These are phyloP conservation scores for Palloptera scutellata DNA, from an alignment of 2,888 invertebrate species.

Conservation along the genomic window DNA sequence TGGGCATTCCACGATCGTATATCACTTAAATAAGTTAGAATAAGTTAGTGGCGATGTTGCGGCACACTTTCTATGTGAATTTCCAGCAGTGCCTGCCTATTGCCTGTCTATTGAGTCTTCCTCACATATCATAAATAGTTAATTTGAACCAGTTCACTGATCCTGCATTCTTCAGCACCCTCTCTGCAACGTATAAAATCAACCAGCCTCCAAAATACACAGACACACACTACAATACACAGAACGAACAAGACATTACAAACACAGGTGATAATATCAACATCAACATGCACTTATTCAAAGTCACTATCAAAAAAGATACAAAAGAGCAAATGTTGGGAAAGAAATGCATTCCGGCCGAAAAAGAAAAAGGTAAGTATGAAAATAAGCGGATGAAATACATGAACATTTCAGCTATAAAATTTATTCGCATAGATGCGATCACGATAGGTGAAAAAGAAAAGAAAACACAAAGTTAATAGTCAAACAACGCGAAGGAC, in stretches of 20 bases:
- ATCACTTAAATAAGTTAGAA: too few relatives aligned
- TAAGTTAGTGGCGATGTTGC: too few relatives aligned
- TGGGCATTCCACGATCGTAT: too few relatives aligned
- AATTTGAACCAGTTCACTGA: too few relatives aligned
- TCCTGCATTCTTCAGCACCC: too few relatives aligned
- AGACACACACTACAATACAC: not conserved
- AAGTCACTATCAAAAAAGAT: not conserved
- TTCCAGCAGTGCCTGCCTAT: too few relatives aligned
- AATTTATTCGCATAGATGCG: conserved; percentile 50
- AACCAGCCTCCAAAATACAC: too few relatives aligned
- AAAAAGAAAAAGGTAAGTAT: conserved; percentile 11
- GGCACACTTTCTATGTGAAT: too few relatives aligned
- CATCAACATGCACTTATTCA: conserved; percentile 10
- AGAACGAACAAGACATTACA: not conserved
- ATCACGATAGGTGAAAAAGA: not conserved
- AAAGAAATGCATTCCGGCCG: not conserved
- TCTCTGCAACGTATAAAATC: too few relatives aligned
- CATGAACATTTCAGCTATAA: conserved; percentile 40
- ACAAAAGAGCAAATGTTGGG: not conserved
- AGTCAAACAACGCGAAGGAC: not conserved
- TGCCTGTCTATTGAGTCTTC: too few relatives aligned
- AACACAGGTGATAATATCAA: too few relatives aligned
- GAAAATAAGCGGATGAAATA: conserved; percentile 11
- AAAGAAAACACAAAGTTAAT: not conserved
- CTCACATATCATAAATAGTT: too few relatives aligned